Conservation (phyloP, 2,113 vertebrate genomes). For the Propithecus coquereli region DNA sequence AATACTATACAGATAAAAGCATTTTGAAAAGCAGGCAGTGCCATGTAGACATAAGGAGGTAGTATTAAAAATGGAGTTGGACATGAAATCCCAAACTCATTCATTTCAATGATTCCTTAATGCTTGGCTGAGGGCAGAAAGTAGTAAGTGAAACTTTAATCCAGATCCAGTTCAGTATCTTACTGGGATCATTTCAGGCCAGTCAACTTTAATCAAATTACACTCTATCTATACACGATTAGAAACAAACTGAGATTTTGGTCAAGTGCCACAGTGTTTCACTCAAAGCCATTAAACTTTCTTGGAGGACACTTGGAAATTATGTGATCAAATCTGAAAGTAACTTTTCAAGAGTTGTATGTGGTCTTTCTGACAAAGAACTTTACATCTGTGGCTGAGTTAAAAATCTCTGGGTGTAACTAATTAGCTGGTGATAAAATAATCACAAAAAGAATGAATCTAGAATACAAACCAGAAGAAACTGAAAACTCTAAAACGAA, state of each 20-base stretch:
- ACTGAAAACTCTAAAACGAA: background rate
- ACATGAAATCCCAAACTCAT: slow-evolving; percentile 38
- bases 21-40: slow-evolving; percentile 27
- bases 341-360: background rate
- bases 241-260: background rate
- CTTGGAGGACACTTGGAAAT: background rate
- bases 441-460: background rate
- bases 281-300: background rate
- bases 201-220: background rate
- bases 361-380: background rate
- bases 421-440: slow-evolving; percentile 7
- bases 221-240: background rate
- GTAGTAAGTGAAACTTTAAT: background rate
- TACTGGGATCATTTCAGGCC: background rate
- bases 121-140: background rate
- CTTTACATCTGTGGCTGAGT: background rate
- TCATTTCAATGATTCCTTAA: background rate
- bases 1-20: slow-evolving; percentile 53
- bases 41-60: slow-evolving; percentile 42
- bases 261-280: background rate
- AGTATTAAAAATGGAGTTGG: slow-evolving; percentile 49
- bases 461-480: background rate
- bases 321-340: background rate
- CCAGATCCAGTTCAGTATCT: background rate
- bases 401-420: slow-evolving; percentile 16